Base-by-base conservation (phyloP, 2,797 vertebrate species). In the Manis pentadactyla region DNA sequence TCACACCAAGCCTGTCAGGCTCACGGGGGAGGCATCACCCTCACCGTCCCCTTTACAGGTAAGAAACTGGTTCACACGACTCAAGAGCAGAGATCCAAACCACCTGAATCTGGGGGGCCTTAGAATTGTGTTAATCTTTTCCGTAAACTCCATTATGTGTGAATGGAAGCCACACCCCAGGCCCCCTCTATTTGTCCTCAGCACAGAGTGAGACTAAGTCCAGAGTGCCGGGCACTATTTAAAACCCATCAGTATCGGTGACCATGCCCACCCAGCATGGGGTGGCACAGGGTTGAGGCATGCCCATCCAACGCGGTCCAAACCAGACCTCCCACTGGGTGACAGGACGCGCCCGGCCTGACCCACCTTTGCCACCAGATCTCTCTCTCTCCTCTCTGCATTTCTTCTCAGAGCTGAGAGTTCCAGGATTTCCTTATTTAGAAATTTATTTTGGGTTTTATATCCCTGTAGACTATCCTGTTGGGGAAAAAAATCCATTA, bases 381-480 rank as follows among this genome's bases (percentile, higher is more conserved):
- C 98, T 95, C 99, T 99, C 97, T 99, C 99, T 97, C 99, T 98
- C 66, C 97, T 98, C 98, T 99, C 99, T 51, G 99, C 98, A 73
- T 99, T 99, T 98, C 99, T 99, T 97, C 99, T 99, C 61, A 99
- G 98, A 19, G 99, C 99, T 0, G 99, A 99, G 94, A 99, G 99
- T 98, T 99, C 99, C 98, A 99, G 98, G 97, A 99, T 99, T 97
- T 99, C 99, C 98, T 99, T 99, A 98, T 99, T 99, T 88, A 99
- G 99, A 97, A 99, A 99, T 93, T 99, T 99, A 98, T 99, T 99
- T 98, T 99, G 99, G 63, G 99, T 99, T 98, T 99, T 99, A 97
- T 99, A 99, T 64, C 99, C 99, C 95, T 99, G 99, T 88, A 99
- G 99, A 97, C 98, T 99, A 98, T 99, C 99, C 99, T 99, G 98